These are phyloP conservation scores for Cichladusa arquata DNA, from an alignment of 2,113 vertebrate genomes.

Conservation along the genomic window DNA sequence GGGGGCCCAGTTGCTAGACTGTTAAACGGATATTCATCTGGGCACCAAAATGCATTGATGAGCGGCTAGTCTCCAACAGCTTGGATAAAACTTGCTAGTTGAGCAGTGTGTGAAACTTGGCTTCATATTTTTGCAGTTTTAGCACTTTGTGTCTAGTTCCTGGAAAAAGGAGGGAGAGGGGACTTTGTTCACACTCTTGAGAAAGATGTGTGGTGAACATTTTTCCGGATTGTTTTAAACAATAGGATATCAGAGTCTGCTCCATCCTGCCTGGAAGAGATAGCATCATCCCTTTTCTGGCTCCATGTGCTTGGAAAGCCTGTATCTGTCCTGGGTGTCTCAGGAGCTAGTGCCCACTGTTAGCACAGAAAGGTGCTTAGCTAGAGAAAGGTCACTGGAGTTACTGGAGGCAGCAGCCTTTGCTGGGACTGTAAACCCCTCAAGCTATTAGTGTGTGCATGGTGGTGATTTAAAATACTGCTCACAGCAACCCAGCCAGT, in stretches of 20 bases:
- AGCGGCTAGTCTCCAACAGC: neutral
- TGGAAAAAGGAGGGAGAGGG: neutral
- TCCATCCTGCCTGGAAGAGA: neutral
- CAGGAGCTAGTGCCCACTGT: neutral
- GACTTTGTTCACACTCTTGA: neutral
- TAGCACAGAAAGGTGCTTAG: neutral
- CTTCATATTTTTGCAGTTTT: neutral
- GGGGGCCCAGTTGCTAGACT: neutral
- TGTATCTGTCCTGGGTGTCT: accelerated
- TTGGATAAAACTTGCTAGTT: neutral
- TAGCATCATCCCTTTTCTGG: neutral
- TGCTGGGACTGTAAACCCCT: neutral
- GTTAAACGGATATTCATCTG: neutral
- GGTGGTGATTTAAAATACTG: neutral
- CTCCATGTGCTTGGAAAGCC: neutral
- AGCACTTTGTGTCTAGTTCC: neutral
- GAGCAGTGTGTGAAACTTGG: neutral
- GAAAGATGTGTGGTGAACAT: neutral
- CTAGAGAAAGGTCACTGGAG: neutral
- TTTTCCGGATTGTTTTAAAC: neutral
- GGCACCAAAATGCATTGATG: neutral
- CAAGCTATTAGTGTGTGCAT: accelerated
- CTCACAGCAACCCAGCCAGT: neutral
- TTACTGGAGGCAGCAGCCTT: neutral
- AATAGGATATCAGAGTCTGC: neutral